Evolutionary conservation across 1,140 invertebrate species (phyloP).

Genomic region (Physella acuta): DNA sequence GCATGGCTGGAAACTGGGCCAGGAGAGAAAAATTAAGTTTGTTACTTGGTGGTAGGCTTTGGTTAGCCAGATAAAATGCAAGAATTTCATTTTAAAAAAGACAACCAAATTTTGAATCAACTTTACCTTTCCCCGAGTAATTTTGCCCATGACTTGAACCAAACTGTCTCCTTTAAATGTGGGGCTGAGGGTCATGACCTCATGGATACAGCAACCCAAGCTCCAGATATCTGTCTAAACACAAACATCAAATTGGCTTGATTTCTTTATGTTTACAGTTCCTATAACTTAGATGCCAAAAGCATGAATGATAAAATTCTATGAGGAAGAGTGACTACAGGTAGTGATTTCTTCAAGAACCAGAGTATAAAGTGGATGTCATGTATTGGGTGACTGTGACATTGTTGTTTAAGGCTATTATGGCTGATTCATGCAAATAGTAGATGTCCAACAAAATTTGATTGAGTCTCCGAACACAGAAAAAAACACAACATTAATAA

Average conservation of each 20-base stretch:
- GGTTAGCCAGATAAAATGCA: neutral
- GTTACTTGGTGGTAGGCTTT: neutral
- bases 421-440: too few species aligned
- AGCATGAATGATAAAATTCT: too few species aligned
- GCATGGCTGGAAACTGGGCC: constrained; percentile 20
- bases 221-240: constrained; percentile 40
- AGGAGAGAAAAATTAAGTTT: neutral
- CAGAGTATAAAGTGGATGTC: too few species aligned
- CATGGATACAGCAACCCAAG: constrained; percentile 35
- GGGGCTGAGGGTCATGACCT: constrained; percentile 28
- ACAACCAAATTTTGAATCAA: neutral
- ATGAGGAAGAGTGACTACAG: too few species aligned
- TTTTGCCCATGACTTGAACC: neutral
- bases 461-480: too few species aligned
- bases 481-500: too few species aligned
- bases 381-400: too few species aligned
- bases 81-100: neutral
- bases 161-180: constrained; percentile 28
- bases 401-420: too few species aligned
- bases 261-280: too few species aligned
- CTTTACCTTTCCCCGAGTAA: neutral
- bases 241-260: neutral
- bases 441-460: too few species aligned
- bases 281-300: too few species aligned
- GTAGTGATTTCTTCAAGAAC: too few species aligned